Base-by-base conservation (phyloP, 2,888 invertebrate species). In the Hydrotaea diabolus region DNA sequence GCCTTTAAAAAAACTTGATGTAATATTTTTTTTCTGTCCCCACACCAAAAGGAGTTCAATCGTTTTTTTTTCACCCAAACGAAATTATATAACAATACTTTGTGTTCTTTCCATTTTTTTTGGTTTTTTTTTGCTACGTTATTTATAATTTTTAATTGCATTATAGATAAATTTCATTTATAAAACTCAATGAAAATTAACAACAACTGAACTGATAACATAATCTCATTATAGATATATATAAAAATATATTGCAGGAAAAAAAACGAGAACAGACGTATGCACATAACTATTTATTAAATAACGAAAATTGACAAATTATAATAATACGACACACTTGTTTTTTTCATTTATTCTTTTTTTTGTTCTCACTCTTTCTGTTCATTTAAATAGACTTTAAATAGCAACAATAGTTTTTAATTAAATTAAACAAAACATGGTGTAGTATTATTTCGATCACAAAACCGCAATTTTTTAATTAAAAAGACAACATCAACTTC, bases 401-500 rank as follows among this genome's bases (percentile, higher is more conserved):
- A 71, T 53, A 55, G 59, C 59, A 79, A 49, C 73, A 71, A 62
- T 62, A 62, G 43, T 69, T 80, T 81, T 85, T 85, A 85, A 85
- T 85, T 85, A 85, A 85, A 85, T 85, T 85, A 85, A 82, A 82
- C 74, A 80, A 77, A 82, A 82, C 82, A 69, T 23, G 21, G n/a
- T 66, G 21, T 66, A n/a, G n/a, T n/a, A 82, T 82, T 85, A 85
- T 82, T 82, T 85, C 74, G 62, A 69, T 7, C 21, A 46, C 43
- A 76, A 81, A 82, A 82, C 82, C 85, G 77, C 85, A 85, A 82
- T 85, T 85, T 82, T 74, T 85, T 85, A 85, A 85, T 85, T 85
- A 85, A 85, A 73, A 76, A 80, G 53, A 31, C 66, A 80, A 19
- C 55, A 71, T 26, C n/a, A 59, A 57, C 76, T 75, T 77, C 64